Base-by-base conservation (phyloP, 2,888 invertebrate genomes). In the Tuberolachnus salignus region DNA sequence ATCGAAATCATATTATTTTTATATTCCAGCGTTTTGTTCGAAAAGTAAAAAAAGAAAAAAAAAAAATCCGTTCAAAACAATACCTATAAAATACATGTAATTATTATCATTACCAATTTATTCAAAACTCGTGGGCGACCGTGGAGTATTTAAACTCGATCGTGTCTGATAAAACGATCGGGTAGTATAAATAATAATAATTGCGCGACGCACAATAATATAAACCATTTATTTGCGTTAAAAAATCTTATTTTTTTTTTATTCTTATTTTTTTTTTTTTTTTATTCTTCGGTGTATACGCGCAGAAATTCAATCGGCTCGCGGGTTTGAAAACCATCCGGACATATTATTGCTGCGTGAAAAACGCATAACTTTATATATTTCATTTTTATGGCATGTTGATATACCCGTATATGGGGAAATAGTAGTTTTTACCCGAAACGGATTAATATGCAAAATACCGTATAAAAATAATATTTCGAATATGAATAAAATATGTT, bases 351-450 rank as follows among this genome's bases (percentile, higher is more conserved):
- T 13, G 26, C 49, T 11, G 26, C 10, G 34, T 34, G 19, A 70
- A 71, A 71, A 71, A 59, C 46, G 44, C 57, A 46, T 57, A 23
- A 26, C 26, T n/a, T 72, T 19, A 49, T 46, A 23, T 21, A 42
- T 26, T 44, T 59, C 19, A 14, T 72, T 49, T 59, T 72, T 72
- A 72, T 51, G 72, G 49, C 16, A 72, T 53, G 46, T 57, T 57
- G 19, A 61, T 61, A 63, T 19, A 16, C 11, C 64, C 53, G n/a
- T 74, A 44, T 64, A 64, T 53, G 74, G 53, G n/a, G 13, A 74
- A 53, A 74, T 16, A 64, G 64, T 74, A n/a, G 74, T 64, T 44
- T 53, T 64, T 23, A 53, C 64, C 74, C 44, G 14, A 53, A 74
- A 74, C 8, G 74, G 64, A 53, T n/a, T 16, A 53, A 8, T 59